phyloP scores from a whole-genome alignment of 64 coral and sea anemone genomes.

The Pocillopora damicornis region DNA sequence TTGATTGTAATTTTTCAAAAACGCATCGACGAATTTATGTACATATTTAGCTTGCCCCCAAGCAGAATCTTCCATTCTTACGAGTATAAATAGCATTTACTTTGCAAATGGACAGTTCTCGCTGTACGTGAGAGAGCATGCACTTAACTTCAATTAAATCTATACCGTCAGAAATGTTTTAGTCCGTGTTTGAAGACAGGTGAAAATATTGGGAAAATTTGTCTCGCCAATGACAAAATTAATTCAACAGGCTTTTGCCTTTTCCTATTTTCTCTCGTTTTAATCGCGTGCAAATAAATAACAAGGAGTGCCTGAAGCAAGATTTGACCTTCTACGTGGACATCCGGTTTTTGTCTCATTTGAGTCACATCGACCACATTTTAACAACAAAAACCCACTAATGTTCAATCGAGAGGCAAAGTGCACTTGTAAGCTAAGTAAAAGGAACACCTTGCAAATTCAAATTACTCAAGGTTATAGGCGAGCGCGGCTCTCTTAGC shows the following conservation, averaged over 20 bases:
- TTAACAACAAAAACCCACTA: constrained; percentile 38
- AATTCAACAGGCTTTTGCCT: neutral
- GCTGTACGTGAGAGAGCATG: neutral
- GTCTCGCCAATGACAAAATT: neutral
- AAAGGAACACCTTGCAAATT: neutral
- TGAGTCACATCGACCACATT: neutral
- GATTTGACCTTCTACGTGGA: neutral
- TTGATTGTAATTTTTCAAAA: constrained; percentile 44
- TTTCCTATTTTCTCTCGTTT: neutral
- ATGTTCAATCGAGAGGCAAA: constrained; percentile 12
- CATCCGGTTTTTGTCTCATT: constrained; percentile 31
- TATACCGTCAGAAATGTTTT: neutral
- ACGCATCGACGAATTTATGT: constrained; percentile 28
- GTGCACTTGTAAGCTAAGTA: constrained; percentile 19
- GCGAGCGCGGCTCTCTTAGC: neutral
- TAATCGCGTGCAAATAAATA: neutral
- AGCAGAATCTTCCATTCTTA: neutral
- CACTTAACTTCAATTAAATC: constrained; percentile 1
- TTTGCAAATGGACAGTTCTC: constrained; percentile 38
- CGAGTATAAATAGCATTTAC: neutral
- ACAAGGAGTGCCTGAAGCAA: neutral
- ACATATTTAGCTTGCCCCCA: constrained; percentile 32
- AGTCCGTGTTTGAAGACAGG: neutral
- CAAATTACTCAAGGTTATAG: neutral
- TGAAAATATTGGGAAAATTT: neutral